Conservation (phyloP, 2,888 invertebrate genomes). For the Scaptomyza parva region DNA sequence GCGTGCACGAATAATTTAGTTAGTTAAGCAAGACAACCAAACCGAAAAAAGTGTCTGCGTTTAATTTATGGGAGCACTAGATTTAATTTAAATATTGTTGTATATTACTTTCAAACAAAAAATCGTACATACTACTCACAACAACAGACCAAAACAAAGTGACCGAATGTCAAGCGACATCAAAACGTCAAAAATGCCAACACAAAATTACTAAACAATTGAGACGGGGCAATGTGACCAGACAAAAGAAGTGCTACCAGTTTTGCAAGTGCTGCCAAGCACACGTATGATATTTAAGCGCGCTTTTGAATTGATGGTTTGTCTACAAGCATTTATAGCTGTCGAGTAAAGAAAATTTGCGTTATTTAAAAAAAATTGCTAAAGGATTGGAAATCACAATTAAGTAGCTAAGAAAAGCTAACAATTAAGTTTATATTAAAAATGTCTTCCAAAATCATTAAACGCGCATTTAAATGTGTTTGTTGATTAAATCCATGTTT, state of each 20-base stretch:
- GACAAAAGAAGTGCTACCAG: conserved; percentile 13
- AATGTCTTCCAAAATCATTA: no score
- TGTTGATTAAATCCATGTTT: background rate
- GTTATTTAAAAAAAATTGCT: no score
- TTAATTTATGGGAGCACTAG: conserved; percentile 38
- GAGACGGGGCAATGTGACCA: conserved; percentile 1
- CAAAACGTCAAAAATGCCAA: conserved; percentile 1
- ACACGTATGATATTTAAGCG: background rate
- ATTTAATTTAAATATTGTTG: conserved; percentile 20
- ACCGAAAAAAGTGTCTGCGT: conserved; percentile 44
- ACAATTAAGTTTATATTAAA: no score
- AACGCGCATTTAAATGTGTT: background rate
- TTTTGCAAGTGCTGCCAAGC: conserved; percentile 23
- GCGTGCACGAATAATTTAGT: conserved; percentile 62
- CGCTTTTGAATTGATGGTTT: conserved; percentile 6
- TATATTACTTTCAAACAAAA: conserved; percentile 45
- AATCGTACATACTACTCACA: conserved; percentile 39
- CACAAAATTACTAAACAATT: conserved; percentile 13
- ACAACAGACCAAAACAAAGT: conserved; percentile 38
- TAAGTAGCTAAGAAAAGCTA: background rate
- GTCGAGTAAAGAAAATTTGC: background rate
- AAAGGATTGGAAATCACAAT: no score
- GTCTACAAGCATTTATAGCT: background rate
- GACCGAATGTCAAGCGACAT: background rate
- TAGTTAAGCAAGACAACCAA: conserved; percentile 20